Base-by-base conservation (phyloP, 2,888 invertebrate species). In the Idaea aversata region DNA sequence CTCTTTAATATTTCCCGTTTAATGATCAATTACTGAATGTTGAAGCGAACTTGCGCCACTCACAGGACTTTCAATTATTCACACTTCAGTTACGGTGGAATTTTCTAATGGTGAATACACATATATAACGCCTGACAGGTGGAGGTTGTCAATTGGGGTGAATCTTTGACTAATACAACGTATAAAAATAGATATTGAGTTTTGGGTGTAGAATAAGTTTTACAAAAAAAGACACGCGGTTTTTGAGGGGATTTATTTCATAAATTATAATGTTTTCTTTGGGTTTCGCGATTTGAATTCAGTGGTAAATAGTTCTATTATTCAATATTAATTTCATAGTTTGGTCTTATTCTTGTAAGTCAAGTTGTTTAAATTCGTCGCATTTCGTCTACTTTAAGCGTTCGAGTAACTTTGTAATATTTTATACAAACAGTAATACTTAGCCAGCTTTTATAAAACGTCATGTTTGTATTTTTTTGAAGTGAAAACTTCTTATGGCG, bases 21-120 rank as follows among this genome's bases (percentile, higher is more conserved):
- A 67, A 69, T 67, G 70, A 72, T 72, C 73, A 64, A 71, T 70
- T 71, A 72, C 68, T 60, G 64, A 34, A 61, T 66, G 68, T 69
- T 66, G 65, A 61, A 10, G 57, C 38, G 25, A 61, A 57, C 61
- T 64, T 61, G 63, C 59, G 65, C 63, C 65, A 66, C 63, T 61
- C 65, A 66, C 57, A 62, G 25, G 61, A 47, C 65, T 67, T 63
- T 66, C 65, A 67, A 65, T 68, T 66, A 65, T 64, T 68, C 58
- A 70, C 67, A 61, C 59, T 67, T 57, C 60, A 47, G 47, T 13
- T 25, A 47, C 47, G 47, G 0, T 47, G 10, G 47, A 6, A 10
- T 47, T 47, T 47, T 47, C 47, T 13, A 47, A 47, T 10, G 47
- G 13, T 47, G 47, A 47, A 47, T 47, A 47, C 10, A 13, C 10